Evolutionary conservation across 2,888 invertebrate species (phyloP).

Genomic region (Steromphala cineraria): DNA sequence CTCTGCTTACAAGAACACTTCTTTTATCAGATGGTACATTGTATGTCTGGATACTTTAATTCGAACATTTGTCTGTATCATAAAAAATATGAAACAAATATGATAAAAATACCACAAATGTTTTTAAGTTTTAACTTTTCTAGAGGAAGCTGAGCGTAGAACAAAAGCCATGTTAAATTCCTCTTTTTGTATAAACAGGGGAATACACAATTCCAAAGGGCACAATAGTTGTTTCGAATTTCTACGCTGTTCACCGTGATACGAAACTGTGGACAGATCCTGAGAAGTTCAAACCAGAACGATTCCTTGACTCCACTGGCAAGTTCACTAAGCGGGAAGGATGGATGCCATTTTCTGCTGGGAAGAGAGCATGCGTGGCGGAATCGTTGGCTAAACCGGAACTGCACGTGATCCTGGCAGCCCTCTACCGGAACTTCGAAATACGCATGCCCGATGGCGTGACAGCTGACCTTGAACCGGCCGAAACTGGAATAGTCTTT

Average conservation of each 20-base stretch:
- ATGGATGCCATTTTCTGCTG: slow-evolving; percentile 66
- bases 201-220: slow-evolving; percentile 55
- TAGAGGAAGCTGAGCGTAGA: too few relatives aligned
- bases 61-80: too few relatives aligned
- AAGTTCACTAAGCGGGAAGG: slow-evolving; percentile 50
- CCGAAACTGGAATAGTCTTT: not conserved
- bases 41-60: too few relatives aligned
- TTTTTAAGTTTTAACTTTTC: too few relatives aligned
- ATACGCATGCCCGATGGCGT: too few relatives aligned
- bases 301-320: slow-evolving; percentile 57
- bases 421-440: too few relatives aligned
- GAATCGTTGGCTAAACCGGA: slow-evolving; percentile 60
- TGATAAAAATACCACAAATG: too few relatives aligned
- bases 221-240: slow-evolving; percentile 50
- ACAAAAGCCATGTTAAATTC: too few relatives aligned
- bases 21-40: too few relatives aligned
- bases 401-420: slow-evolving; percentile 53
- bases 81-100: too few relatives aligned
- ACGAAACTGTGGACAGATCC: slow-evolving; percentile 54
- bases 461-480: too few relatives aligned
- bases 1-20: too few relatives aligned
- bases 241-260: slow-evolving; percentile 57
- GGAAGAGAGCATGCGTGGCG: slow-evolving; percentile 61
- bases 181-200: slow-evolving; percentile 27
- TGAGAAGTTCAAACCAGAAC: slow-evolving; percentile 53